Evolutionary conservation across 2,113 vertebrate species (phyloP).

Genomic region (Xyliphius kryptos): DNA sequence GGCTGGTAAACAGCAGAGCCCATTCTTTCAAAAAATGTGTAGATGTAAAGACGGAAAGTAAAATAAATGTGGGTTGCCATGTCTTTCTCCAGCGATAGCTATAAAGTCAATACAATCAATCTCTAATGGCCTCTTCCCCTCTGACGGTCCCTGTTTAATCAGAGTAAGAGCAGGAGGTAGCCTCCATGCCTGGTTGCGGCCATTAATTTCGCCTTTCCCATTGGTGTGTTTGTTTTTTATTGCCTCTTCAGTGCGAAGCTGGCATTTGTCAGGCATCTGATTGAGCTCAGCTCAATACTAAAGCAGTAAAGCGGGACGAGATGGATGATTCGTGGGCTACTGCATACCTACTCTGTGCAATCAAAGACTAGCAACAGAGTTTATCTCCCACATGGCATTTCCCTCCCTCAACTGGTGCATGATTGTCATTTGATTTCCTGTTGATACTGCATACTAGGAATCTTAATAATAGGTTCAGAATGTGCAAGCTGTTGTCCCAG

Average conservation of each 20-base stretch:
- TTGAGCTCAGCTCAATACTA: constrained; percentile 57
- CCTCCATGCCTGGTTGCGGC: constrained; percentile 42
- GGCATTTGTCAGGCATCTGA: constrained; percentile 53
- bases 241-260: constrained; percentile 48
- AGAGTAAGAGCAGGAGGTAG: constrained; percentile 61
- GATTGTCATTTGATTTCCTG: not conserved
- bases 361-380: too few relatives aligned
- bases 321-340: constrained; percentile 49
- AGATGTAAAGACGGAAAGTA: constrained; percentile 36
- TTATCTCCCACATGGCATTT: not conserved
- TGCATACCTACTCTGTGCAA: constrained; percentile 36
- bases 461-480: constrained; percentile 4
- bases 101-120: constrained; percentile 58
- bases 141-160: constrained; percentile 66
- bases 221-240: constrained; percentile 60
- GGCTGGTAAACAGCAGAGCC: constrained; percentile 23
- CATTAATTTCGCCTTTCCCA: constrained; percentile 56
- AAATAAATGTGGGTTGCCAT: constrained; percentile 38
- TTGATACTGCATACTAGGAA: constrained; percentile 9
- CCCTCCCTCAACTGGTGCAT: too few relatives aligned
- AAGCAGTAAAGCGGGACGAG: constrained; percentile 48
- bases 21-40: constrained; percentile 38
- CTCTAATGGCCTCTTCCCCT: constrained; percentile 60
- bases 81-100: constrained; percentile 42
- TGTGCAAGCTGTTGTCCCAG: constrained; percentile 1